Evolutionary conservation across 2,797 vertebrate species (phyloP), one percentile per base, ranked within the genome.

Genomic region (Myripristis jacobus): DNA sequence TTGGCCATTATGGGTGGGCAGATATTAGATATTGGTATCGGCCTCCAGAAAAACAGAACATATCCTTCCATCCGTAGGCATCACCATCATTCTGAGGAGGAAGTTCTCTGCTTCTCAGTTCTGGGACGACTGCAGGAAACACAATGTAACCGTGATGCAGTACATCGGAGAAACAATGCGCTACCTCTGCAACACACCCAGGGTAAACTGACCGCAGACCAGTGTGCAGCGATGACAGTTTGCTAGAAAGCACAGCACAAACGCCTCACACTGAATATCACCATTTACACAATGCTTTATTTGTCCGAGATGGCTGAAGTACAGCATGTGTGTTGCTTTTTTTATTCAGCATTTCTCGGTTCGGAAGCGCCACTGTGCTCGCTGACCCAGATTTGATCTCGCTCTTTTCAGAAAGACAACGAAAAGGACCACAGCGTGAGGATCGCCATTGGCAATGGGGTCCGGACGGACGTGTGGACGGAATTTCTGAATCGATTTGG

Each of bases 141-240:
- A 96, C 57, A 94, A 96, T 0, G 92, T 95, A 63, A 97, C 96
- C 0, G 92, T 94, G 55, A 90, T 97, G 84, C 95, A 96, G 84
- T 97, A 97, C 75, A 96, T 97, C 0, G 96, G 96, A 52, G 96
- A 97, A 75, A 88, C 96, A 19, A 94, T 97, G 83, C 94, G 95
- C 41, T 97, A 97, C 81, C 93, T 97, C 60, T 95, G 95, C 91
- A 96, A 93, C 73, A 56, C 86, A 15, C 93, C 95, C 3, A 89
- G 93, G 95, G 95, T 97, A 92, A 90, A 68, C 21, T 21, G n/a
- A n/a, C n/a, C n/a, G n/a, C n/a, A n/a, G n/a, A n/a, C n/a, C n/a
- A n/a, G n/a, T n/a, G n/a, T n/a, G n/a, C n/a, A n/a, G n/a, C n/a
- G n/a, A n/a, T n/a, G n/a, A n/a, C n/a, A n/a, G n/a, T n/a, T n/a